Percentiles rank a stretch among this genome's conserved stretches.
phyloP scores from a whole-genome alignment of 2,113 vertebrate genomes.

The Gracilinanus agilis region DNA sequence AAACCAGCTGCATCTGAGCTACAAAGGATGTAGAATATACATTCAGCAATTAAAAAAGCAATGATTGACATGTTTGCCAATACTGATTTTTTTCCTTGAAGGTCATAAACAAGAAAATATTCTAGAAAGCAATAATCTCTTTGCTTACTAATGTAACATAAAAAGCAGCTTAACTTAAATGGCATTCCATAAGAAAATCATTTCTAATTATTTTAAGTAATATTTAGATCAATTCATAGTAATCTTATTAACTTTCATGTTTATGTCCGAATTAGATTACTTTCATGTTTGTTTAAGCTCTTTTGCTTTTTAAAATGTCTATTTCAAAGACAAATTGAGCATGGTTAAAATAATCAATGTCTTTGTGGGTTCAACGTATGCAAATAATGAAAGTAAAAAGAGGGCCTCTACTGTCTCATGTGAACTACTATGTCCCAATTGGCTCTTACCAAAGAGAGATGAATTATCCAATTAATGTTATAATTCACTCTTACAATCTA shows the following conservation, averaged over 20 bases:
- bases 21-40: background rate
- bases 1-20: slow-evolving; percentile 21
- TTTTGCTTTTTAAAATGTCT: slow-evolving; percentile 89
- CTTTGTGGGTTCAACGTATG: slow-evolving; percentile 81
- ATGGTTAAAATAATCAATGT: slow-evolving; percentile 87
- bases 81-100: slow-evolving; percentile 76
- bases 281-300: slow-evolving; percentile 93
- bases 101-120: slow-evolving; percentile 81
- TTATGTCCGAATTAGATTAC: slow-evolving; percentile 93
- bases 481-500: slow-evolving; percentile 59
- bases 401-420: slow-evolving; percentile 56
- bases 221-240: slow-evolving; percentile 95
- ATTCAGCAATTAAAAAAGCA: slow-evolving; percentile 42
- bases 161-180: slow-evolving; percentile 81
- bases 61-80: slow-evolving; percentile 66
- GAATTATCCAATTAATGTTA: slow-evolving; percentile 59
- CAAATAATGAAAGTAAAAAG: slow-evolving; percentile 80
- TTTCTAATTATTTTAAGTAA: slow-evolving; percentile 97
- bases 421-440: slow-evolving; percentile 8
- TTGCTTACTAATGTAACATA: slow-evolving; percentile 79
- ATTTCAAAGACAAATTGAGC: slow-evolving; percentile 92
- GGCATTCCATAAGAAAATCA: slow-evolving; percentile 88
- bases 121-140: slow-evolving; percentile 82
- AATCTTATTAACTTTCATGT: slow-evolving; percentile 93
- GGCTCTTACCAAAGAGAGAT: slow-evolving; percentile 52